Percentiles rank a stretch among this genome's conserved stretches.
phyloP scores from a whole-genome alignment of 2,797 vertebrate genomes.

The Lagodon rhomboides region DNA sequence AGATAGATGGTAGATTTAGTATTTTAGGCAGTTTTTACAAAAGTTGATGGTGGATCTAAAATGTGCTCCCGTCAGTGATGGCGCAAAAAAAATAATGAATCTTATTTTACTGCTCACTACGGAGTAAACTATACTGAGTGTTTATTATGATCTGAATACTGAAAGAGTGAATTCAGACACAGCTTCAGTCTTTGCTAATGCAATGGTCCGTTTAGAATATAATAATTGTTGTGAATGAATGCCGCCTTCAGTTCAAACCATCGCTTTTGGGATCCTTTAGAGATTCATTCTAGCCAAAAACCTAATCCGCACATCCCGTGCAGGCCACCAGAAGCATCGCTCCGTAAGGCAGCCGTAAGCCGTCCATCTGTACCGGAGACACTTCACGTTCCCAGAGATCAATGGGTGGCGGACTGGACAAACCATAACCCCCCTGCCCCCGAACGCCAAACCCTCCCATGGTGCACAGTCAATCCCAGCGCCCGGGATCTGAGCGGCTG shows the following conservation, averaged over 20 bases:
- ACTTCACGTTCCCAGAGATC: constrained; percentile 75
- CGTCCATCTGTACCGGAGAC: constrained; percentile 60
- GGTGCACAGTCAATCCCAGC: constrained; percentile 55
- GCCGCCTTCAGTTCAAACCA: constrained; percentile 19
- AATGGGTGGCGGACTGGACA: constrained; percentile 61
- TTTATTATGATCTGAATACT: background rate
- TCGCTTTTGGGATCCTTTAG: constrained; percentile 23
- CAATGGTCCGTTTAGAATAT: constrained; percentile 19
- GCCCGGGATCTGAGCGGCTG: constrained; percentile 51
- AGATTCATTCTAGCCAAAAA: constrained; percentile 58
- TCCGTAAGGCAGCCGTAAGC: constrained; percentile 37
- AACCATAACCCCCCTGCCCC: constrained; percentile 65
- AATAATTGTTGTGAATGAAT: constrained; percentile 4
- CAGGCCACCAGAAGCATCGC: constrained; percentile 45
- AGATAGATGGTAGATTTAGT: no score
- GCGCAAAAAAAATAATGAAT: background rate
- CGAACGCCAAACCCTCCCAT: constrained; percentile 15
- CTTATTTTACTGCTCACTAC: constrained; percentile 1
- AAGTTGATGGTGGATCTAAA: no score
- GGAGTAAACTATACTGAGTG: background rate
- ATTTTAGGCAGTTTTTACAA: no score
- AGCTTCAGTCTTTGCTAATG: background rate
- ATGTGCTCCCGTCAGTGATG: background rate
- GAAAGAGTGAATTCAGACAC: background rate
- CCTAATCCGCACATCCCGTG: constrained; percentile 52